Evolutionary conservation across 2,113 vertebrate genomes (phyloP), one percentile per base, ranked within the genome.

Genomic region (Oryzias melastigma): DNA sequence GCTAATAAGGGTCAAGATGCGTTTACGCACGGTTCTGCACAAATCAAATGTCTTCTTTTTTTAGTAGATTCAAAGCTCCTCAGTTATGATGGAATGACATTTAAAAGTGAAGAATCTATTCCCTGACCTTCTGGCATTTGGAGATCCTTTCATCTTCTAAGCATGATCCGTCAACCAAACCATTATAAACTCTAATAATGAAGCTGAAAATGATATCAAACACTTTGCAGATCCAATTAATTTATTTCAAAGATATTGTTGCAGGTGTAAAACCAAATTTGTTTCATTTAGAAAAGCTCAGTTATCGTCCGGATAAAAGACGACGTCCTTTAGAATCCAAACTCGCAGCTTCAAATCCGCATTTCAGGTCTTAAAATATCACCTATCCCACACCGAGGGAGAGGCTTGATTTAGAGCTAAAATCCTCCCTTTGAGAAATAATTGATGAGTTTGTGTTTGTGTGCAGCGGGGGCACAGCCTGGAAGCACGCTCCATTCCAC

Each of bases 401-500:
- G 44, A 73, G 51, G 62, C 59, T 84, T 22, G 67, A 77, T 78
- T 80, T 62, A 35, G 72, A 52, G 62, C 65, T 78, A 58, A 72
- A 80, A 73, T 78, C 65, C 65, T 44, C 48, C 64, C 78, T 88
- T 86, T 89, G 83, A 84, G 69, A 75, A 87, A 88, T 86, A 79
- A 84, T 88, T 83, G 62, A 88, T 86, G 78, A 87, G 67, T 43
- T 46, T 29, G 19, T 60, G 50, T 61, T 54, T 43, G 55, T 58
- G 18, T 19, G 62, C 1, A 12, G 69, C 41, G 29, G 47, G 24
- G 41, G 67, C 46, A 54, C 48, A 68, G 42, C 25, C 25, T 27
- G 88, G 87, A 90, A 88, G 68, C 74, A 83, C 47, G 83, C 87
- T 77, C 64, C 79, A 87, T 86, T 91, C 81, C 89, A 85, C 87